Conservation (phyloP, 2,888 invertebrate species). For the Tuberolachnus salignus region DNA sequence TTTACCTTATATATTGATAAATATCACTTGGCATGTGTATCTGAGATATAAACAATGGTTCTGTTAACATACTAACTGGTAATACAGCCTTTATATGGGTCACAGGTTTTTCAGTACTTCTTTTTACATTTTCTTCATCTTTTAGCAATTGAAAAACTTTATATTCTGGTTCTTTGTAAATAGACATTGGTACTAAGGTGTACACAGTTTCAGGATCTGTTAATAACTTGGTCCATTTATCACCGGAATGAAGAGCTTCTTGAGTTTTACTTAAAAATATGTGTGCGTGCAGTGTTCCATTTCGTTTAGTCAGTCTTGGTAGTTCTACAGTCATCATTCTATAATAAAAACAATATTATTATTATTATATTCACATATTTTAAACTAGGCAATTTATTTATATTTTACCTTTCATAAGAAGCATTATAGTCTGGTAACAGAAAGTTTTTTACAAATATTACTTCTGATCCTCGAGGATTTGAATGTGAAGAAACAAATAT, state of each 20-base stretch:
- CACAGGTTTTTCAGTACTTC: constrained; percentile 65
- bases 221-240: constrained; percentile 57
- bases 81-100: constrained; percentile 78
- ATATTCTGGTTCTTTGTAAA: constrained; percentile 56
- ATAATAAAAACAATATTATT: constrained; percentile 15
- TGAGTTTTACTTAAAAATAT: constrained; percentile 65
- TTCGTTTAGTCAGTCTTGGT: constrained; percentile 76
- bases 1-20: constrained; percentile 66
- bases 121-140: constrained; percentile 61
- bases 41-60: constrained; percentile 71
- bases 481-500: constrained; percentile 72
- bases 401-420: constrained; percentile 65
- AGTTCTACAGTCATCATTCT: constrained; percentile 73
- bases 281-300: constrained; percentile 84
- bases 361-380: background rate
- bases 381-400: background rate
- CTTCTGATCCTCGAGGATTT: constrained; percentile 68
- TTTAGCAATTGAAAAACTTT: constrained; percentile 73
- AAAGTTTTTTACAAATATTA: constrained; percentile 69
- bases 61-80: constrained; percentile 79
- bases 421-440: constrained; percentile 72
- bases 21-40: constrained; percentile 70
- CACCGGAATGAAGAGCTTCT: constrained; percentile 17
- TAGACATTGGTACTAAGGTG: constrained; percentile 59
- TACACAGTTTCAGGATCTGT: constrained; percentile 58